A percentile compares a stretch with the other conserved stretches of the same genome.
phyloP scores from a whole-genome alignment of 2,888 invertebrate genomes.

The Selenia dentaria region DNA sequence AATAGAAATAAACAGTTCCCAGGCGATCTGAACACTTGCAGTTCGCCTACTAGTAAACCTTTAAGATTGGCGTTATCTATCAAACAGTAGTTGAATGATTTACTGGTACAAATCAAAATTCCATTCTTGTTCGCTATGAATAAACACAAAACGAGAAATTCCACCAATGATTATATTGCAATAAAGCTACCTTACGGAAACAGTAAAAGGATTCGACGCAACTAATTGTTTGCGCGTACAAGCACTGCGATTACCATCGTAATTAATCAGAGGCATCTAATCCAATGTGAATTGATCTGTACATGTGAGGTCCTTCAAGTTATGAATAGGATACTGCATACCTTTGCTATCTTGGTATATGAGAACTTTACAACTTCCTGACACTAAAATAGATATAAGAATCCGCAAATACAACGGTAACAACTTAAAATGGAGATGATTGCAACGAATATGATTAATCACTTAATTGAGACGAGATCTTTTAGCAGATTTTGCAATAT shows the following conservation, averaged over 20 bases:
- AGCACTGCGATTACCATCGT: constrained; percentile 62
- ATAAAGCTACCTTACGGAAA: constrained; percentile 44
- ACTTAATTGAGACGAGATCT: constrained; percentile 22
- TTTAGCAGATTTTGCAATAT: constrained; percentile 24
- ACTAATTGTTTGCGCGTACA: constrained; percentile 68
- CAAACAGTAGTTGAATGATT: constrained; percentile 13
- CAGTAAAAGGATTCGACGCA: constrained; percentile 31
- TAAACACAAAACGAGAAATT: constrained; percentile 40
- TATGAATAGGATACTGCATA: constrained; percentile 31
- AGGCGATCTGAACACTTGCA: background rate
- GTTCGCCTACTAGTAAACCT: constrained; percentile 14
- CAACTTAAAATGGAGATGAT: constrained; percentile 4
- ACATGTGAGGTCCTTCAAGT: constrained; percentile 58
- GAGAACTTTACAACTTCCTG: background rate
- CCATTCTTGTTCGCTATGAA: constrained; percentile 15
- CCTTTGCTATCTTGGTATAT: background rate
- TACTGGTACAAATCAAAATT: constrained; percentile 17
- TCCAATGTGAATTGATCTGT: constrained; percentile 63
- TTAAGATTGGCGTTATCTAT: constrained; percentile 14
- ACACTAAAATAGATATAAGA: constrained; percentile 1
- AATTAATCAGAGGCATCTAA: constrained; percentile 77
- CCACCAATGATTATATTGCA: constrained; percentile 42
- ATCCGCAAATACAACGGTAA: background rate
- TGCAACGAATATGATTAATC: constrained; percentile 16
- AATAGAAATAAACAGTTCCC: too few relatives aligned